Evolutionary conservation across 2,888 invertebrate species (phyloP), one percentile per base, ranked within the genome.

Genomic region (Ferdinandea cuprea): DNA sequence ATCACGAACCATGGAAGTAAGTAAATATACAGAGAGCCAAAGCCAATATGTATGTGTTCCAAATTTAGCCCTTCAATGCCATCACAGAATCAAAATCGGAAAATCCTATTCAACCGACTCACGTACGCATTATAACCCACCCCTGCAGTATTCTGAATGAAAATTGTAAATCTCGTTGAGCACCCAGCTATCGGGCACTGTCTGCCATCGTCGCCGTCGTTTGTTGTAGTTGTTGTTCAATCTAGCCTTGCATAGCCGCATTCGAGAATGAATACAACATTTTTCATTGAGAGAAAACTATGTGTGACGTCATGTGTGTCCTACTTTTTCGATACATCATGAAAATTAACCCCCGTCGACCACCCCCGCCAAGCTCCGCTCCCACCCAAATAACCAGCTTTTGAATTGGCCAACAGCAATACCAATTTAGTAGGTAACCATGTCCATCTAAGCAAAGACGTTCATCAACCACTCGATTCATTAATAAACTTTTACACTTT

Each of bases 401-500:
- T 32, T 50, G 21, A 54, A 68, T 61, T 25, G 25, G 11, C 30
- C 8, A 40, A 52, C n/a, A 61, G 59, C 54, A 44, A 77, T 61
- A 28, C 56, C 25, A 58, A 30, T 58, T 40, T 9, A 46, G 44
- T 17, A 15, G 37, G 35, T 48, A n/a, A 48, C 54, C 79, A 63
- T 48, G 35, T 40, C 59, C 63, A 42, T 65, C 69, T 25, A 63
- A 48, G 54, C 44, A 15, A 15, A 35, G 54, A 50, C 42, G 68
- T 74, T 56, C 69, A 54, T 69, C 80, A 80, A 69, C 56, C 56
- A 74, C 68, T 61, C 63, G 63, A 80, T 80, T 72, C 72, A 72
- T 72, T 69, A 74, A 80, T 80, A 69, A 74, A 63, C 44, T 69
- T 30, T 35, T 37, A 52, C 13, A 30, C 59, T 52, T 76, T 40